Conservation (phyloP, 2,797 vertebrate genomes). For the Poeciliopsis paucimaculata region DNA sequence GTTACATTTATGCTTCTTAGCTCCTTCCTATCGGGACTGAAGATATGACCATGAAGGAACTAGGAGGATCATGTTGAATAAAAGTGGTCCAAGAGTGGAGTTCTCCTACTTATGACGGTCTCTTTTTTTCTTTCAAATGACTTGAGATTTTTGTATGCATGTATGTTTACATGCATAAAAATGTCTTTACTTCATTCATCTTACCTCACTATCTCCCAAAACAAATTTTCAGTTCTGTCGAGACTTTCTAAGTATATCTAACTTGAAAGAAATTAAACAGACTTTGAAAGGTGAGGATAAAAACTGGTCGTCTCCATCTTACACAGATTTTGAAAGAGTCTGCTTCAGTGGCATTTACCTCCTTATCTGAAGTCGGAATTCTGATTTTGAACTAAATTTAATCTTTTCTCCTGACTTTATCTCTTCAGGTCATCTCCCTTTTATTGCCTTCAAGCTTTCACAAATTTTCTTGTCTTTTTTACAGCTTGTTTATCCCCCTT, state of each 20-base stretch:
- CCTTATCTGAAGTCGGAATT: constrained; percentile 16
- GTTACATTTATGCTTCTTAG: too few relatives aligned
- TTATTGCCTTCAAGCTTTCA: constrained; percentile 24
- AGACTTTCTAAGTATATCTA: background rate
- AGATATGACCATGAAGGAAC: background rate
- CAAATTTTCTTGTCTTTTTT: constrained; percentile 26
- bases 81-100: background rate
- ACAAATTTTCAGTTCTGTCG: background rate
- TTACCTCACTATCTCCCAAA: background rate
- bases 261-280: constrained; percentile 3
- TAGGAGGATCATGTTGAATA: background rate
- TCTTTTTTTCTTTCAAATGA: background rate
- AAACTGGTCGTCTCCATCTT: constrained; percentile 1
- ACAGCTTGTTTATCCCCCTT: constrained; percentile 26
- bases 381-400: constrained; percentile 16
- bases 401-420: constrained; percentile 9
- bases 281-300: background rate
- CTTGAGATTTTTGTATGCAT: background rate
- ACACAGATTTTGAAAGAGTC: constrained; percentile 4
- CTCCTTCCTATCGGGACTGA: too few relatives aligned
- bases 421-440: constrained; percentile 22
- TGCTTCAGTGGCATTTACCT: constrained; percentile 7
- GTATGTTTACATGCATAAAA: background rate
- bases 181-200: background rate
- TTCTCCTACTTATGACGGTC: background rate